phyloP scores from a whole-genome alignment of 2,113 vertebrate species.

The Cricetomys ansorgei region DNA sequence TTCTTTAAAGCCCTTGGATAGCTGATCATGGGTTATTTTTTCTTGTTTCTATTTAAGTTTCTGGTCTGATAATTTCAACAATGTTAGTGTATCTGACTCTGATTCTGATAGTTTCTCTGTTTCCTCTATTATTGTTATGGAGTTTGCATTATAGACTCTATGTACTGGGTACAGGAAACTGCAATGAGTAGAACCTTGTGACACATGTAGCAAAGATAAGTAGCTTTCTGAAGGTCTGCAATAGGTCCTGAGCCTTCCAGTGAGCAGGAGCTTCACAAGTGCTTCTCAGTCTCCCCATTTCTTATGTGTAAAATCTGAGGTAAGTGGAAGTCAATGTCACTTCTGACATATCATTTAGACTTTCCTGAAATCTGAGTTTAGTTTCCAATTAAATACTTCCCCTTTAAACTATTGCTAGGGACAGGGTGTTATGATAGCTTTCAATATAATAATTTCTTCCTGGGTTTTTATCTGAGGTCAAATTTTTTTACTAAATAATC shows the following conservation, averaged over 20 bases:
- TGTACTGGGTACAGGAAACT: not conserved
- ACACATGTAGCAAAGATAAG: not conserved
- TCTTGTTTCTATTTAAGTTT: not conserved
- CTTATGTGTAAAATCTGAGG: not conserved
- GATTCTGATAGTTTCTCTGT: not conserved
- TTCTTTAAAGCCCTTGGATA: not conserved
- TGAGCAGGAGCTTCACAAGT: not conserved
- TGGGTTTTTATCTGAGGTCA: not conserved
- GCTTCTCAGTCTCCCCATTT: not conserved
- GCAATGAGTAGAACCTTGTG: not conserved
- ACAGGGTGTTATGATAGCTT: not conserved
- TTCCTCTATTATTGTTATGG: not conserved
- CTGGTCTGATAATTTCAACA: not conserved
- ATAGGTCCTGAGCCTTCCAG: not conserved
- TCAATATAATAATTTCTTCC: not conserved
- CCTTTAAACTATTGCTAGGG: not conserved
- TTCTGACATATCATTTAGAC: not conserved
- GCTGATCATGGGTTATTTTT: not conserved
- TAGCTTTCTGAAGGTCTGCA: not conserved
- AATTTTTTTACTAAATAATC: not conserved
- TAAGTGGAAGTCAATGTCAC: not conserved
- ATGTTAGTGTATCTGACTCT: not conserved
- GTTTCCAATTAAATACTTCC: not conserved
- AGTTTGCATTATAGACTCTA: not conserved
- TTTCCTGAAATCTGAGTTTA: not conserved